phyloP scores from a whole-genome alignment of 1,140 invertebrate genomes.

The Whitmania pigra region DNA sequence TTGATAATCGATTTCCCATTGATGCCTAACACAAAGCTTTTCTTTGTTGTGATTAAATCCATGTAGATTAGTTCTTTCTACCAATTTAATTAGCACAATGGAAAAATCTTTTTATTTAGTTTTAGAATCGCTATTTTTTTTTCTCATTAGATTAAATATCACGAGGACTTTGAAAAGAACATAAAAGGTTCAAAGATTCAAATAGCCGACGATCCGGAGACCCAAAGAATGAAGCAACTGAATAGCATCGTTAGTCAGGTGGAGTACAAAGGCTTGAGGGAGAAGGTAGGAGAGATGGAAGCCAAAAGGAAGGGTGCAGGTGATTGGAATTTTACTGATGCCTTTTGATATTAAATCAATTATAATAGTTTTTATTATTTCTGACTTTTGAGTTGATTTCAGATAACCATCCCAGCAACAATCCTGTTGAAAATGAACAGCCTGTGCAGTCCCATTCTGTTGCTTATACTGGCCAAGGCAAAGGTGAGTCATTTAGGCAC shows the following conservation, averaged over 20 bases:
- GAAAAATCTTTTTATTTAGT: too few species aligned
- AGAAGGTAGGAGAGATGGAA: slow-evolving; percentile 41
- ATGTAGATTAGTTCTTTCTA: too few species aligned
- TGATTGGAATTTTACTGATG: not conserved
- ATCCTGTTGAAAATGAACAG: not conserved
- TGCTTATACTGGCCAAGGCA: slow-evolving; percentile 6
- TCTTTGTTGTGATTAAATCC: too few species aligned
- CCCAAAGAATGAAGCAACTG: slow-evolving; percentile 48
- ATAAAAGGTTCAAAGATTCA: slow-evolving; percentile 66
- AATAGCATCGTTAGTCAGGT: slow-evolving; percentile 36
- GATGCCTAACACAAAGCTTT: too few species aligned
- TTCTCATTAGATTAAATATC: slow-evolving; percentile 64
- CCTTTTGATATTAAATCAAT: not conserved
- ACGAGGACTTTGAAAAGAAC: slow-evolving; percentile 89
- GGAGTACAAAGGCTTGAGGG: slow-evolving; percentile 33
- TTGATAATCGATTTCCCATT: too few species aligned
- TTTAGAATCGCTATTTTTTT: too few species aligned
- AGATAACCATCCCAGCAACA: not conserved
- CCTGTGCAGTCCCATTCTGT: slow-evolving; percentile 6
- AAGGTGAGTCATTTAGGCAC: not conserved
- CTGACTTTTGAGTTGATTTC: not conserved
- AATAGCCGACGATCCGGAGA: slow-evolving; percentile 71
- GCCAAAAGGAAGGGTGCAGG: slow-evolving; percentile 23
- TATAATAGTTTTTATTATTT: not conserved
- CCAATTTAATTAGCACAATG: too few species aligned